Evolutionary conservation across 1,140 invertebrate species (phyloP), one percentile per base, ranked within the genome.

Genomic region (Drosophila burlai): DNA sequence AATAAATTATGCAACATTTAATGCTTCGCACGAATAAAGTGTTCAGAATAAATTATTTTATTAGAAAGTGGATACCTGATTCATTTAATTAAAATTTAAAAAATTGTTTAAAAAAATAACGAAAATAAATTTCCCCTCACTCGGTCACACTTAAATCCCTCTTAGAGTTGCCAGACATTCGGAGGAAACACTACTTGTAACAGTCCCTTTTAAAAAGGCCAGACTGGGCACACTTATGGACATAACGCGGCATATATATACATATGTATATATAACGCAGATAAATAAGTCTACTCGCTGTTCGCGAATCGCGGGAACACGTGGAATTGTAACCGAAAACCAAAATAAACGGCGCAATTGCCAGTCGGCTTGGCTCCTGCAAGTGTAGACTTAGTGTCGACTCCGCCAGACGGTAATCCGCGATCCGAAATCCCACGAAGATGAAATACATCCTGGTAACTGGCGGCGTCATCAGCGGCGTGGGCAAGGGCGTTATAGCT

Each of bases 401-500:
- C n/a, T 11, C 6, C 67, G 67, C 67, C n/a, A 54, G 10, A 16
- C 43, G 10, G n/a, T 36, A 59, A 76, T 45, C 13, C 24, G 36
- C 40, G 26, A 43, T 36, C 29, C 9, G 24, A 43, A 38, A 36
- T 18, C 46, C 18, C 11, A n/a, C 45, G 5, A 65, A 73, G 45
- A 93, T 93, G 92, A 93, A 99, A 93, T 99, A 99, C 92, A 98
- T 99, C 86, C 94, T 99, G 71, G 98, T 99, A 11, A 99, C 98
- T 63, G 99, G 99, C 50, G 98, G 98, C 82, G 98, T 99, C 40
- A 99, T 99, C 69, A 99, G 98, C 94, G 99, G 99, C 38, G 97
- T 99, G 63, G 99, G 99, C 16, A 99, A 99, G 95, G 99, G 99
- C 64, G 97, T 99, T 13, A 98, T 99, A 81, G 97, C 98, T 13